Evolutionary conservation across 2,113 vertebrate species (phyloP).

Genomic region (Phylloscopus trochiloides): DNA sequence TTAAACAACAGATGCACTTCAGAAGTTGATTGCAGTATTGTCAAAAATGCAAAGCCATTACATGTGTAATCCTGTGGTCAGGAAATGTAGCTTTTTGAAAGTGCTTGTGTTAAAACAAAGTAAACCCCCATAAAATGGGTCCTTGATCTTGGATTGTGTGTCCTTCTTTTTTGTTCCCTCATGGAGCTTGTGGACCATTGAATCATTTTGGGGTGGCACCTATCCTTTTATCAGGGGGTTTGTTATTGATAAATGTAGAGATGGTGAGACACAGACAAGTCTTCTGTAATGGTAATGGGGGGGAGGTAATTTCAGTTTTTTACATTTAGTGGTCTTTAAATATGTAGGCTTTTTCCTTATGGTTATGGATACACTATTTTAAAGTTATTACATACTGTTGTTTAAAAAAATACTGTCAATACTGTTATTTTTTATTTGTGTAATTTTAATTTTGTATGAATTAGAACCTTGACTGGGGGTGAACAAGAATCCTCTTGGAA

Average conservation of each 20-base stretch:
- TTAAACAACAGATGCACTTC: neutral
- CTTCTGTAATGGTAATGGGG: neutral
- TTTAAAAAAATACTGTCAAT: neutral
- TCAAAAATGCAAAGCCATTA: neutral
- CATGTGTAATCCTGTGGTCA: neutral
- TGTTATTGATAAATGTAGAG: neutral
- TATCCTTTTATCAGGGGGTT: neutral
- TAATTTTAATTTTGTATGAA: neutral
- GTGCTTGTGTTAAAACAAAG: neutral
- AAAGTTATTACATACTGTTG: neutral
- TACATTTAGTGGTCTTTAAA: neutral
- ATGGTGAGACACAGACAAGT: neutral
- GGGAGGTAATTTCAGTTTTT: accelerated
- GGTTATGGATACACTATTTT: neutral
- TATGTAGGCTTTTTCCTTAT: neutral
- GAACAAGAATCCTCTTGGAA: neutral
- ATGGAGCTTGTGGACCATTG: accelerated
- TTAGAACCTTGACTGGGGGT: neutral
- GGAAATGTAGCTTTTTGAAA: neutral
- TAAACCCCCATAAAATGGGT: neutral
- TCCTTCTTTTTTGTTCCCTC: neutral
- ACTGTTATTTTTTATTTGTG: neutral
- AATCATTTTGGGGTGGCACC: neutral
- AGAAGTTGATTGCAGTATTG: neutral
- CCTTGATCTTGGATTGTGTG: neutral